These are phyloP conservation scores for Parazoanthus swiftii DNA, from an alignment of 92 coral and sea anemone genomes.

Conservation along the genomic window DNA sequence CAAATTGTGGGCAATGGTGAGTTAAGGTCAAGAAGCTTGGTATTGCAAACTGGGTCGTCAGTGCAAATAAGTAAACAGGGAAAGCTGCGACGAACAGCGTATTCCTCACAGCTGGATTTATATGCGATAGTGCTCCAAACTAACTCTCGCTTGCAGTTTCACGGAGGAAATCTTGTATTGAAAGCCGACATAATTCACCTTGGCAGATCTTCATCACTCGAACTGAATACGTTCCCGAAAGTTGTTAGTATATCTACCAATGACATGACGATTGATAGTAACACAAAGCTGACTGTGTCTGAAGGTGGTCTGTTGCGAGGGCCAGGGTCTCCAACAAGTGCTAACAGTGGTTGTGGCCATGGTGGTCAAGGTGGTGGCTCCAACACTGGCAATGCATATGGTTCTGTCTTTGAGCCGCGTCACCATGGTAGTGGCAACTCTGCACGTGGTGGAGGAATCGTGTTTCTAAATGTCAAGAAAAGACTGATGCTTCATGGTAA, in stretches of 20 bases:
- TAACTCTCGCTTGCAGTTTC: conserved; percentile 44
- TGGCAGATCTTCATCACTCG: conserved; percentile 33
- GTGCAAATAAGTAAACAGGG: conserved; percentile 44
- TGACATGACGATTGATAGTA: conserved; percentile 49
- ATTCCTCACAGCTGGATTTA: conserved; percentile 26
- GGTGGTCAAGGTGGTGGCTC: conserved; percentile 69
- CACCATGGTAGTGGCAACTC: conserved; percentile 63
- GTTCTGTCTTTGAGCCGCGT: conserved; percentile 61
- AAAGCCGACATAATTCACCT: conserved; percentile 41
- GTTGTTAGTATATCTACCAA: conserved; percentile 49
- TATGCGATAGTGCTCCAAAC: conserved; percentile 35
- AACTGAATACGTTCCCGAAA: conserved; percentile 44
- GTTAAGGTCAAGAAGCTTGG: conserved; percentile 44
- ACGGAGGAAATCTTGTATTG: conserved; percentile 20
- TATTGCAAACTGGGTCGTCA: conserved; percentile 41
- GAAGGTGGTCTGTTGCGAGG: conserved; percentile 57
- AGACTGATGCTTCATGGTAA: conserved; percentile 54
- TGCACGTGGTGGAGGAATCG: conserved; percentile 63
- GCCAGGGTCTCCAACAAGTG: conserved; percentile 44
- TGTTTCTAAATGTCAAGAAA: conserved; percentile 43
- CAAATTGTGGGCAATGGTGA: conserved; percentile 45
- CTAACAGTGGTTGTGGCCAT: conserved; percentile 62
- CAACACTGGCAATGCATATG: conserved; percentile 51
- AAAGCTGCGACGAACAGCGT: conserved; percentile 33
- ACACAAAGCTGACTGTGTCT: conserved; percentile 51